Evolutionary conservation across 2,113 vertebrate genomes (phyloP).

Genomic region (Rhadina sibilatrix): DNA sequence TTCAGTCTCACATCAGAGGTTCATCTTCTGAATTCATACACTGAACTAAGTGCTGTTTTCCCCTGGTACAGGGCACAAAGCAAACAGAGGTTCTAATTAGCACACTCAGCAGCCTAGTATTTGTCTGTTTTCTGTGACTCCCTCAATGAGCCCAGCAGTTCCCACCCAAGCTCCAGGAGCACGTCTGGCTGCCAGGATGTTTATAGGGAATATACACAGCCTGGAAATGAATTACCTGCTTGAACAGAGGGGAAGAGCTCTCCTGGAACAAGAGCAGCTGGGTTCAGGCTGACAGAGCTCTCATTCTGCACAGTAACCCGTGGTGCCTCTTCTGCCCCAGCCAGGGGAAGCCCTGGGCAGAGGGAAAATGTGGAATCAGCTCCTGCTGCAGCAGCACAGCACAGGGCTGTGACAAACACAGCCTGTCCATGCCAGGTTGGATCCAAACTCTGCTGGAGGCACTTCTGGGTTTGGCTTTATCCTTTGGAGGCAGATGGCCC

Average conservation of each 20-base stretch:
- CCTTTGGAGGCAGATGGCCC: background rate
- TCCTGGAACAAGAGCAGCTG: background rate
- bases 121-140: background rate
- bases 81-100: background rate
- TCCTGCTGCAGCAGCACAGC: background rate
- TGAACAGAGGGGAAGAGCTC: background rate
- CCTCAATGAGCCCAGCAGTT: background rate
- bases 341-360: background rate
- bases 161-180: background rate
- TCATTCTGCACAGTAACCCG: fast-evolving
- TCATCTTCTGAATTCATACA: background rate
- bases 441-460: background rate
- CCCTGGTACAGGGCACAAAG: background rate
- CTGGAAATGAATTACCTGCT: background rate
- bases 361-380: fast-evolving
- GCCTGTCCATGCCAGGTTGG: fast-evolving
- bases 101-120: background rate
- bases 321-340: background rate
- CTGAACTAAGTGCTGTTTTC: background rate
- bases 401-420: background rate
- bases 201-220: background rate
- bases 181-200: background rate
- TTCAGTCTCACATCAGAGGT: background rate
- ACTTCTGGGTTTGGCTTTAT: background rate
- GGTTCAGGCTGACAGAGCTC: background rate